Conservation (phyloP, 2,797 vertebrate genomes). For the Urosaurus nigricauda region DNA sequence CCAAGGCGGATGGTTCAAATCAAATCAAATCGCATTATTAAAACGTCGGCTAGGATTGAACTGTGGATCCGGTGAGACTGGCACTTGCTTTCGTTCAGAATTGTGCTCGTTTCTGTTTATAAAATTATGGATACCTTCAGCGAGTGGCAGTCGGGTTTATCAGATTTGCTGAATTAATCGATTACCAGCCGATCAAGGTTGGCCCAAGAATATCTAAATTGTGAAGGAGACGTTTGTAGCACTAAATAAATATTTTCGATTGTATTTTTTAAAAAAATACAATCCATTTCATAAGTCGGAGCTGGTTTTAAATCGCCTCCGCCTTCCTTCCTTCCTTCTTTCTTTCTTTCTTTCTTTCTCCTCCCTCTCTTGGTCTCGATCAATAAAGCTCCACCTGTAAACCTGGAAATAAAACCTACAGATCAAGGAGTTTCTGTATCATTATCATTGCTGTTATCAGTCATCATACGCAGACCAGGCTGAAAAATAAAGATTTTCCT, state of each 20-base stretch:
- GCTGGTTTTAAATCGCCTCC: neutral
- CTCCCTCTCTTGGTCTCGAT: neutral
- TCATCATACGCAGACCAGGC: no score
- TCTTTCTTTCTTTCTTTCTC: neutral
- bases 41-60: neutral
- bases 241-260: neutral
- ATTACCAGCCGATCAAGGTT: neutral
- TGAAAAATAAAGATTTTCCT: no score
- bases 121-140: neutral
- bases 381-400: neutral
- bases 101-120: neutral
- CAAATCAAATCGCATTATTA: neutral
- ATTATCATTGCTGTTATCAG: neutral
- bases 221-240: neutral
- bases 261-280: neutral
- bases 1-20: no score
- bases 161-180: neutral
- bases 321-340: neutral
- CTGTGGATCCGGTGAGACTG: neutral
- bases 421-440: neutral
- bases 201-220: no score
- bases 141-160: neutral
- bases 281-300: no score
- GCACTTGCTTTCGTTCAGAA: neutral
- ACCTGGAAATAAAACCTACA: neutral